Evolutionary conservation across 2,888 invertebrate species (phyloP).

Genomic region (Troglohyphantes excavatus): DNA sequence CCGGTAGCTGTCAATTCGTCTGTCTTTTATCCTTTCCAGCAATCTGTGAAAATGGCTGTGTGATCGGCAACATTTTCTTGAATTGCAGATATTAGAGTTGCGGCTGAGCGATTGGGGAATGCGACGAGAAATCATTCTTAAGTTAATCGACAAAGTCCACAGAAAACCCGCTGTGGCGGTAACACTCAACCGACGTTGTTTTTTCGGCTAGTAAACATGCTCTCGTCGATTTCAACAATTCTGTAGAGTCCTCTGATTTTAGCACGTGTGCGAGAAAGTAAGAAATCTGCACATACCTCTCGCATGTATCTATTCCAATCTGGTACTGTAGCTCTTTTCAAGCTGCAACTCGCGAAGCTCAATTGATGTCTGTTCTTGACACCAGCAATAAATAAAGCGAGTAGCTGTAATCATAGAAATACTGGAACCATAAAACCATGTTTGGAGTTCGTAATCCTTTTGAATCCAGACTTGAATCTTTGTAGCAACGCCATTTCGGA

Average conservation of each 20-base stretch:
- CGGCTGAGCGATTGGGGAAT: not conserved
- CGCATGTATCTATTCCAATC: not conserved
- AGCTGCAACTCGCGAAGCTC: not conserved
- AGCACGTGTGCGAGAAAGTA: not conserved
- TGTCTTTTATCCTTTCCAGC: not conserved
- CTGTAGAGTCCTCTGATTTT: not conserved
- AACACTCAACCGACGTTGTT: not conserved
- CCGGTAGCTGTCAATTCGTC: not conserved
- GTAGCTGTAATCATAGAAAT: not conserved
- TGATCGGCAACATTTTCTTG: not conserved
- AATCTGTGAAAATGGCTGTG: not conserved
- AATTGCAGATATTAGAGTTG: not conserved
- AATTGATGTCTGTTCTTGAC: not conserved
- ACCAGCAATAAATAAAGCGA: not conserved
- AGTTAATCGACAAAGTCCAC: not conserved
- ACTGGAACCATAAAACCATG: not conserved
- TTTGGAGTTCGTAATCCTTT: not conserved
- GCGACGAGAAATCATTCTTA: not conserved
- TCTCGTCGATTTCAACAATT: conserved; percentile 8
- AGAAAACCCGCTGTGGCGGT: not conserved
- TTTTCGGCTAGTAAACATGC: not conserved
- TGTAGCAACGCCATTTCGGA: too few species aligned
- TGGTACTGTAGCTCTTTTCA: not conserved
- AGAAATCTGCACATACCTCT: too few species aligned
- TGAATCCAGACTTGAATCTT: too few species aligned